Evolutionary conservation across 2,797 vertebrate species (phyloP), one percentile per base, ranked within the genome.

Genomic region (Alouatta caraya): DNA sequence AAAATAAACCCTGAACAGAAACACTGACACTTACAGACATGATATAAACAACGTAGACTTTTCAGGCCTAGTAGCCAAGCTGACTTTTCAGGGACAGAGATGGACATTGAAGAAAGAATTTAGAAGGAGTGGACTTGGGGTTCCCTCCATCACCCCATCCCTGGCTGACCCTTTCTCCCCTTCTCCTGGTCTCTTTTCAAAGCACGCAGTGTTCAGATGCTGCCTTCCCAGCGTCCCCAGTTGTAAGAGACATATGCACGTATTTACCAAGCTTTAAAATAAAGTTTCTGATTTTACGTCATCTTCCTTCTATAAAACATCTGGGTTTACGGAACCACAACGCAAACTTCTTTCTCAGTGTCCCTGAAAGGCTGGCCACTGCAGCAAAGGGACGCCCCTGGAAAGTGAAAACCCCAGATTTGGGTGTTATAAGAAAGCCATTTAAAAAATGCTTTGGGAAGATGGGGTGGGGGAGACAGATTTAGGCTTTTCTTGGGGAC

Each of bases 1-100:
- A 73, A 96, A 78, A 94, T 37, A 96, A 88, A 81, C 21, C 55
- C 8, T 4, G 21, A 44, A 39, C 76, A 86, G 73, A 97, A 93
- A 78, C 50, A 5, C 33, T 5, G 9, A n/a, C 21, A 22, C 17
- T 15, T 17, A 37, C 42, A 52, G 37, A 75, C 7, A 15, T n/a
- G 72, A 88, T 73, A 33, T 1, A 93, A 98, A 64, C 13, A 5
- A 30, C 5, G 0, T 2, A 14, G 46, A 24, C 44, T 97, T 97
- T 76, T 87, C 52, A 92, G 93, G 0, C 84, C 46, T 15, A 1
- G 67, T 81, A n/a, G 89, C 28, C 57, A 75, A 64, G 46, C 39
- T 57, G 96, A 84, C 37, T 82, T 98, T 78, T 86, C 78, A 46
- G 81, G 92, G 89, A 72, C 50, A 0, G 19, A 80, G 76, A 37